Base-by-base conservation (phyloP, 2,888 invertebrate genomes). In the Exephanes ischioxanthus region DNA sequence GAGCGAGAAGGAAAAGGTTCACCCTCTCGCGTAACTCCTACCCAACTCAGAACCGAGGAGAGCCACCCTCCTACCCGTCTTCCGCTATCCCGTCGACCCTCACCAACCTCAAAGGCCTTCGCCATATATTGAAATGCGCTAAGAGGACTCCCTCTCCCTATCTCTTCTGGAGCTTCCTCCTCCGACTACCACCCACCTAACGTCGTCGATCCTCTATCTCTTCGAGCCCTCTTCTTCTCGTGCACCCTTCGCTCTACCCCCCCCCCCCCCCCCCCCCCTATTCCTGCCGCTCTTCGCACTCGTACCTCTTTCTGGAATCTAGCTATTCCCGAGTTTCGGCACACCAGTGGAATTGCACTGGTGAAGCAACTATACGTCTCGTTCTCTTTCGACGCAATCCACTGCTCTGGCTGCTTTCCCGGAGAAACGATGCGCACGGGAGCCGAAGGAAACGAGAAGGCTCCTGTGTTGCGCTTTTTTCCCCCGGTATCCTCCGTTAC, bases 121-220 rank as follows among this genome's bases (percentile, higher is more conserved):
- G 90, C 91, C 91, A 91, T 93, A 93, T 93, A 93, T 93, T 93
- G 93, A 93, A 93, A 93, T 93, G 92, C 93, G 92, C 92, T 91
- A 91, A 91, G 91, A 93, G 90, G 90, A 91, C 92, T 91, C 87
- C 76, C 85, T 75, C 80, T 77, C 80, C 19, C 88, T 87, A 88
- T 90, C 86, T 85, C 89, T 88, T 86, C 85, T 85, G 84, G 86
- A 86, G 86, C 67, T 45, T 83, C 89, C 87, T 87, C 89, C 89
- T 86, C 91, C 89, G 89, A 92, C 92, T 91, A 92, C 92, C 90
- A 91, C 87, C 86, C 82, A 86, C 67, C 83, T 76, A 77, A 51
- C 63, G 75, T 58, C 79, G 78, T 70, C 30, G 67, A 63, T 70
- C 75, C 81, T 73, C 68, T 84, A 58, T 63, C 75, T 58, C 53